phyloP scores from a whole-genome alignment of 2,888 invertebrate species.

The Gastracanthus pulcherrimus region DNA sequence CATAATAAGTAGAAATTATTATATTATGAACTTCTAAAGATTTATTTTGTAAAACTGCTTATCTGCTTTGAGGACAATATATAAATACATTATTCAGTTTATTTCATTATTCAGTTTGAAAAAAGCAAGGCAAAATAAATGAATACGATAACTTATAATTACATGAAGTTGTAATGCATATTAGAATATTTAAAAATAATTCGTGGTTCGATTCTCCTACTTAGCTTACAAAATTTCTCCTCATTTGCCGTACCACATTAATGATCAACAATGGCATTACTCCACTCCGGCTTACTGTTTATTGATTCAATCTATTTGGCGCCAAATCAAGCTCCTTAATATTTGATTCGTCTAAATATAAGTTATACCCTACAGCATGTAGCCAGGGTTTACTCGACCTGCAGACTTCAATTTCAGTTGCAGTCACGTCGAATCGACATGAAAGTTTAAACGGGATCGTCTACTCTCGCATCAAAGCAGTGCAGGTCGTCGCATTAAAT shows the following conservation, averaged over 20 bases:
- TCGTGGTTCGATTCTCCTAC: too few relatives aligned
- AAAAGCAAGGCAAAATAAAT: too few relatives aligned
- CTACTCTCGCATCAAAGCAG: not conserved
- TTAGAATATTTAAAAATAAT: too few relatives aligned
- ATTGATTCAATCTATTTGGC: conserved; percentile 18
- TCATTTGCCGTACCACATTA: not conserved
- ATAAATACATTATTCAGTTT: too few relatives aligned
- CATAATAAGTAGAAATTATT: too few relatives aligned
- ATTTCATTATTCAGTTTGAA: too few relatives aligned
- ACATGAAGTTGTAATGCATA: too few relatives aligned
- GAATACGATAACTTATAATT: too few relatives aligned
- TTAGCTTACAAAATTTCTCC: too few relatives aligned
- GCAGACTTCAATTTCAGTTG: not conserved
- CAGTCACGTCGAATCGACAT: conserved; percentile 1
- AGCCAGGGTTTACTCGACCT: not conserved
- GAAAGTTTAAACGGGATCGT: conserved; percentile 26
- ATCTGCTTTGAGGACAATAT: too few relatives aligned
- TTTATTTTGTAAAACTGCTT: too few relatives aligned
- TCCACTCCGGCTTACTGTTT: not conserved
- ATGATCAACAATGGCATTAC: not conserved
- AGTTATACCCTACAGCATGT: not conserved
- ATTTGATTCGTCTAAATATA: conserved; percentile 21
- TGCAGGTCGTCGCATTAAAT: not conserved
- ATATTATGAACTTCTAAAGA: too few relatives aligned
- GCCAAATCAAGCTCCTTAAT: conserved; percentile 4